A percentile compares a stretch with the other conserved stretches of the same genome.
These are phyloP conservation scores for Eulacestoma nigropectus DNA, from an alignment of 2,113 vertebrate genomes.

Conservation along the genomic window DNA sequence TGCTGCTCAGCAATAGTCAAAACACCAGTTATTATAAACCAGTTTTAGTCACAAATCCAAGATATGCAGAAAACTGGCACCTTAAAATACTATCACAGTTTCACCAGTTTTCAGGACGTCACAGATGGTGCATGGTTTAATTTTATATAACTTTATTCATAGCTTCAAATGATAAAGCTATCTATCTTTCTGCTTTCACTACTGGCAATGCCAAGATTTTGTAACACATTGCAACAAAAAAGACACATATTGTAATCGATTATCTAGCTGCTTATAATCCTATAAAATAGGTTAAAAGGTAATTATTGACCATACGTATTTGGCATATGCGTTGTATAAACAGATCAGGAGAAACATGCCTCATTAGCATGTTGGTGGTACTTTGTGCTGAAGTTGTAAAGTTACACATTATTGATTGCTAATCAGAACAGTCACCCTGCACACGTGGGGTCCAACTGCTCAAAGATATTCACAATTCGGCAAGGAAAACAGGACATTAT, in stretches of 20 bases:
- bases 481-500: not conserved
- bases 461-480: not conserved
- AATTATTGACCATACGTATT: not conserved
- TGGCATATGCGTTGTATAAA: not conserved
- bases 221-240: not conserved
- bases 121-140: not conserved
- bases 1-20: not conserved
- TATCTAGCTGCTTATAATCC: not conserved
- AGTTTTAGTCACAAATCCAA: not conserved
- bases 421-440: not conserved
- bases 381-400: not conserved
- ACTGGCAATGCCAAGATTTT: not conserved
- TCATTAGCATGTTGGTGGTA: not conserved
- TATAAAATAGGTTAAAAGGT: not conserved
- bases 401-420: not conserved
- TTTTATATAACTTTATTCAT: not conserved
- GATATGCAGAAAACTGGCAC: not conserved
- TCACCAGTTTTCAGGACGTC: not conserved
- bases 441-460: not conserved
- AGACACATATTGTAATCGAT: accelerated
- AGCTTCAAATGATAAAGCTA: not conserved
- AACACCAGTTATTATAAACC: not conserved
- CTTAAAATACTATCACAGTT: not conserved
- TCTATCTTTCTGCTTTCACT: not conserved
- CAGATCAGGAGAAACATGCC: not conserved